A percentile compares a stretch with the other conserved stretches of the same genome.
Conservation (phyloP, 1,140 invertebrate genomes). For the Acyrthosiphon pisum region DNA sequence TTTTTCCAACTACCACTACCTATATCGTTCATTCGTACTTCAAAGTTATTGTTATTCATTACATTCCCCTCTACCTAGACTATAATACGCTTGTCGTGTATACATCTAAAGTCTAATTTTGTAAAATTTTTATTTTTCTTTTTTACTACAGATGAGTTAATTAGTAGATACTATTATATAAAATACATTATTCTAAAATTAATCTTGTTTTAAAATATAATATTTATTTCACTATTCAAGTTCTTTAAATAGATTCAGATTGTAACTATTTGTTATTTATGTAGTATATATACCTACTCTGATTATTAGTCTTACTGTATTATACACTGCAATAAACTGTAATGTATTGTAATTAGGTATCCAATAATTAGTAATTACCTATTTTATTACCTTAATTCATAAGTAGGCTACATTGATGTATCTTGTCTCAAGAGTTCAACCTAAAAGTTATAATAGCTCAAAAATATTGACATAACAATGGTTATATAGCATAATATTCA, state of each 20-base stretch:
- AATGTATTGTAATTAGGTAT: background rate
- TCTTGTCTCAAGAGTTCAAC: background rate
- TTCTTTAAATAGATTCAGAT: background rate
- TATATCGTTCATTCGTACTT: background rate
- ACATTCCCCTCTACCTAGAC: background rate
- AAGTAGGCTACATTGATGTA: background rate
- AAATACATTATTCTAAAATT: background rate
- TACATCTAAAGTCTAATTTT: background rate
- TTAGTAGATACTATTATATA: background rate
- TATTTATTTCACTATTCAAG: background rate
- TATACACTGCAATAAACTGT: background rate
- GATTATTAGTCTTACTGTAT: background rate
- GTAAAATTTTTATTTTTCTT: background rate
- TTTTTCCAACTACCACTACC: background rate
- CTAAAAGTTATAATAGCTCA: background rate
- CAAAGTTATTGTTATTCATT: background rate
- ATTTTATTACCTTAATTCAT: background rate
- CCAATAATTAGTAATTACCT: background rate
- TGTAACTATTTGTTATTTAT: background rate
- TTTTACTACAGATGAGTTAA: background rate
- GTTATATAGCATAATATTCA: background rate
- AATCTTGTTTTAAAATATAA: background rate
- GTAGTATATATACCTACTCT: background rate
- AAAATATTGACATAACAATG: background rate
- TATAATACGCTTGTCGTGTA: background rate